Base-by-base conservation (phyloP, 2,888 invertebrate genomes). In the Germaria angustata region DNA sequence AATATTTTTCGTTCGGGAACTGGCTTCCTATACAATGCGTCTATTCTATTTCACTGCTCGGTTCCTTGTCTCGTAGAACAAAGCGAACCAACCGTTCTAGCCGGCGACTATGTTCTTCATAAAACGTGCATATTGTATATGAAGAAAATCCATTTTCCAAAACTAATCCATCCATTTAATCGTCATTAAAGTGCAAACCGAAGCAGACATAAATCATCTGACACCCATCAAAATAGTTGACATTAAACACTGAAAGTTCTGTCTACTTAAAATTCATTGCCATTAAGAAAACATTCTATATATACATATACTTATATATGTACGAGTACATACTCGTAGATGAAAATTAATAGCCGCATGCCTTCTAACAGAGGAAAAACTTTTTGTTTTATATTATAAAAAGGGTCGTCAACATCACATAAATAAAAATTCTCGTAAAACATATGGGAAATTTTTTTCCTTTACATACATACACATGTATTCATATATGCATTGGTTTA, bases 351-450 rank as follows among this genome's bases (percentile, higher is more conserved):
- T 32, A 34, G n/a, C 22, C 22, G n/a, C 39, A 41, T 34, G 39
- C 49, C 11, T 32, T 7, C 49, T 36, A 8, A 28, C 24, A 24
- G 28, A 9, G 57, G 15, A 22, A 13, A 22, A 65, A 15, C 36
- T 22, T 17, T 22, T 22, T 7, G 41, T 55, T 28, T 2, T 36
- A 61, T 39, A 69, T 34, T 61, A 59, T 15, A 17, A 39, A 76
- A 81, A 61, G 46, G 72, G 36, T 68, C 59, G 71, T 55, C 53
- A 80, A 41, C 39, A 24, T 17, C 20, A n/a, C 3, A 13, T 49
- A 28, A 15, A 57, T 4, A 34, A 49, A 20, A 80, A 11, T 7
- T 34, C 15, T 32, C 68, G 36, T 68, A 22, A 57, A 65, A 46
- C 53, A 69, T 61, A 75, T 63, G 57, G 44, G 39, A 28, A 28